Conservation (phyloP, 2,113 vertebrate genomes). For the Daphoenositta chrysoptera region DNA sequence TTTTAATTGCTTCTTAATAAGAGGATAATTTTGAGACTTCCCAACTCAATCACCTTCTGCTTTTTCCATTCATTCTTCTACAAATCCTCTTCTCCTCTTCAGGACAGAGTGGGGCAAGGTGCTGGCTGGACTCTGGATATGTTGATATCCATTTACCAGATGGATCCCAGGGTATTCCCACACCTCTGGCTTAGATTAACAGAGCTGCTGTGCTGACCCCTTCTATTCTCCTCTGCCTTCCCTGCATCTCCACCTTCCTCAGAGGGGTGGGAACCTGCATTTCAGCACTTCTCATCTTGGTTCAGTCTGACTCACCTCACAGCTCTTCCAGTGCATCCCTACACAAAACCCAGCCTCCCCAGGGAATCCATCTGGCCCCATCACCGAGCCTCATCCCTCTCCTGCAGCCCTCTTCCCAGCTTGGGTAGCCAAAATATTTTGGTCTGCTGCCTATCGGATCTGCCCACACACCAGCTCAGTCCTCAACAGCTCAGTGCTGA, state of each 20-base stretch:
- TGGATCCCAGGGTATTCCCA: background rate
- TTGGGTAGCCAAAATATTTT: background rate
- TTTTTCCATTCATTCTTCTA: background rate
- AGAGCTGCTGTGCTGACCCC: background rate
- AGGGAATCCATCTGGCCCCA: background rate
- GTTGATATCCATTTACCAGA: accelerated
- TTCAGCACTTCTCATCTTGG: background rate
- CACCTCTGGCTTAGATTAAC: accelerated
- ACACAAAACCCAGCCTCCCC: background rate
- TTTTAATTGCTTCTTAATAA: slow-evolving; percentile 25
- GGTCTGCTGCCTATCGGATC: background rate
- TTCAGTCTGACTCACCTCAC: background rate
- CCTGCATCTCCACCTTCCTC: background rate
- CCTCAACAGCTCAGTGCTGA: background rate
- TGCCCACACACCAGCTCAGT: background rate
- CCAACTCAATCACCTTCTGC: background rate
- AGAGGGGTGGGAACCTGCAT: background rate
- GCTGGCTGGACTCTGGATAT: background rate
- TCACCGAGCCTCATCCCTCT: background rate
- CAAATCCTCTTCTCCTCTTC: background rate
- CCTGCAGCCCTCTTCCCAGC: background rate
- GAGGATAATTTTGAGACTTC: background rate
- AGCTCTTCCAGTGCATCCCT: background rate
- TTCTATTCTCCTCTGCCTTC: background rate
- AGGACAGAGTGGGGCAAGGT: background rate